Evolutionary conservation across 2,113 vertebrate species (phyloP).

Genomic region (Mormyrus iriodes): DNA sequence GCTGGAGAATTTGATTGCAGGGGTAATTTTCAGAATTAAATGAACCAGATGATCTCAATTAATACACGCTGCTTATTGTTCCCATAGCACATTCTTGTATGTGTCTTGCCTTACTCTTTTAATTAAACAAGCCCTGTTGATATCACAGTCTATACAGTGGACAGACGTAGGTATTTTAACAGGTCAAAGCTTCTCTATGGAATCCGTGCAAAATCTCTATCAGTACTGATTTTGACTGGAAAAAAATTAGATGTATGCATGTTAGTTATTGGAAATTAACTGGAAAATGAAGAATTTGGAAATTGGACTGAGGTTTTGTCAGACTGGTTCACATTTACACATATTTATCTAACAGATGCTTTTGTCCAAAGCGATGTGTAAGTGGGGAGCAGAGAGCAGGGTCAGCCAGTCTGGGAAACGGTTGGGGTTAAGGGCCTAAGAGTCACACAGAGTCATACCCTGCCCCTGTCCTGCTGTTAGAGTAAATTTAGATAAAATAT

Average conservation of each 20-base stretch:
- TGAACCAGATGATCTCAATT: background rate
- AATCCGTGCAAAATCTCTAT: background rate
- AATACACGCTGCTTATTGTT: background rate
- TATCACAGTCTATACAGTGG: background rate
- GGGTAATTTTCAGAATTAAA: background rate
- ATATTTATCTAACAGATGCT: background rate
- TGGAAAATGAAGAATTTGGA: background rate
- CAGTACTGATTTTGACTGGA: background rate
- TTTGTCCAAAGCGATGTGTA: background rate
- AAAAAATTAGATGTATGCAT: background rate
- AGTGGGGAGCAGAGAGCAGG: background rate
- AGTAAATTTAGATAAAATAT: too few species aligned
- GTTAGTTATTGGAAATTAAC: background rate
- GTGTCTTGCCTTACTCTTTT: background rate
- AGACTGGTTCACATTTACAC: background rate
- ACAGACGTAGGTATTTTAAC: background rate
- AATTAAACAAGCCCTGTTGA: background rate
- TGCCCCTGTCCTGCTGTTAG: too few species aligned
- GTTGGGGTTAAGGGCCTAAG: background rate
- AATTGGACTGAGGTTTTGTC: background rate
- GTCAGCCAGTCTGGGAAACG: background rate
- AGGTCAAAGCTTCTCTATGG: background rate
- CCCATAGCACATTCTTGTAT: background rate
- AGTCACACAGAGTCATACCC: background rate
- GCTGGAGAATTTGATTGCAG: background rate